Conservation (phyloP, 2,113 vertebrate species). For the Anguilla rostrata region DNA sequence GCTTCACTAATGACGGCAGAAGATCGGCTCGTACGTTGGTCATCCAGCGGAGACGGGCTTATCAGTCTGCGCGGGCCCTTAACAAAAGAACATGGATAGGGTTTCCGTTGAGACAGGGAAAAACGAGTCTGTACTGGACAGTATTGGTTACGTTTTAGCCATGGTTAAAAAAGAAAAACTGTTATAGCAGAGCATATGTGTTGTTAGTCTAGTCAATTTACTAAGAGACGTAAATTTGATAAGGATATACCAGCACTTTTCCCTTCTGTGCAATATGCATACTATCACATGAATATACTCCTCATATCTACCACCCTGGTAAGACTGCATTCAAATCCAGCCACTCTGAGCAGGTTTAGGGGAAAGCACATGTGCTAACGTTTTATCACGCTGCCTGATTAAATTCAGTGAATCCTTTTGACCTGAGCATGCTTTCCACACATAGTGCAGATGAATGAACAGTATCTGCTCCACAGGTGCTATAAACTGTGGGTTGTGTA, state of each 20-base stretch:
- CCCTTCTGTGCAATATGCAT: neutral
- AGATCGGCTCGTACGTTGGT: neutral
- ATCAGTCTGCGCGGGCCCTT: neutral
- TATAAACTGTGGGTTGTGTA: neutral
- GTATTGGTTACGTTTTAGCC: neutral
- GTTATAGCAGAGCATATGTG: neutral
- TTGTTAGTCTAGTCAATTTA: neutral
- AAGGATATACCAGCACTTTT: neutral
- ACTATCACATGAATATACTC: neutral
- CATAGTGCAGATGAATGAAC: neutral
- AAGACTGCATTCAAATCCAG: neutral
- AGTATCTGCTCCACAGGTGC: neutral
- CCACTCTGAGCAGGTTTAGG: neutral
- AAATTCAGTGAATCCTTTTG: neutral
- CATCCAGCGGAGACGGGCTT: neutral
- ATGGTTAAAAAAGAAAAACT: neutral
- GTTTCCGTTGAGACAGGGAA: conserved; percentile 8
- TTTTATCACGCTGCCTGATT: neutral
- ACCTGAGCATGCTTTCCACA: neutral
- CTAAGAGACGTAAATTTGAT: neutral
- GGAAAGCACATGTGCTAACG: neutral
- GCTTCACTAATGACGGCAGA: neutral
- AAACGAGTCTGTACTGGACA: neutral
- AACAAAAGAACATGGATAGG: neutral
- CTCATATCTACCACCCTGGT: neutral